A percentile compares a stretch with the other conserved stretches of the same genome.
Evolutionary conservation across 1,140 invertebrate genomes (phyloP).

Genomic region (Phocides pigmalion): DNA sequence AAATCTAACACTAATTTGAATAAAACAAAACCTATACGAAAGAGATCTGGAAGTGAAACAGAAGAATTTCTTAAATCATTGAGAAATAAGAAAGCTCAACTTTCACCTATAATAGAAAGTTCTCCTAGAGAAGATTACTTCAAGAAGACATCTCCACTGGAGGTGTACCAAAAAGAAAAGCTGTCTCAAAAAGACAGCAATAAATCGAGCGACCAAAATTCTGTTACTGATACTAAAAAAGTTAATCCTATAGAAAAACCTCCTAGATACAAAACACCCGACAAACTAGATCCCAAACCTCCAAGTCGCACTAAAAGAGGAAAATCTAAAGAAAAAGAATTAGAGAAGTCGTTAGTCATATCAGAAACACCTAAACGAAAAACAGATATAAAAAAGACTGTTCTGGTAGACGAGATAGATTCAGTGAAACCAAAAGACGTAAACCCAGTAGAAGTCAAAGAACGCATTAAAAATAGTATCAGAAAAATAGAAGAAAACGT

Average conservation of each 20-base stretch:
- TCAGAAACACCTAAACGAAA: constrained; percentile 75
- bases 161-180: constrained; percentile 67
- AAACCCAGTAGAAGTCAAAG: constrained; percentile 65
- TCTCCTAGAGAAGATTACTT: constrained; percentile 88
- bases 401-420: constrained; percentile 75
- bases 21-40: constrained; percentile 72
- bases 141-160: constrained; percentile 74
- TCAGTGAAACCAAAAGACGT: constrained; percentile 54
- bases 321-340: constrained; percentile 64
- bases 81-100: constrained; percentile 85
- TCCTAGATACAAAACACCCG: constrained; percentile 67
- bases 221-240: constrained; percentile 59
- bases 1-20: constrained; percentile 80
- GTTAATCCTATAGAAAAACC: constrained; percentile 82
- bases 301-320: constrained; percentile 64
- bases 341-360: constrained; percentile 66
- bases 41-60: constrained; percentile 81
- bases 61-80: constrained; percentile 83
- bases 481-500: constrained; percentile 81
- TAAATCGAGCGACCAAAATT: constrained; percentile 32
- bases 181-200: constrained; percentile 54
- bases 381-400: constrained; percentile 68
- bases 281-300: constrained; percentile 72
- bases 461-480: constrained; percentile 76
- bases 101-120: constrained; percentile 91